A percentile compares a stretch with the other conserved stretches of the same genome.
phyloP scores from a whole-genome alignment of 2,113 vertebrate species.

The Lanius ludovicianus region DNA sequence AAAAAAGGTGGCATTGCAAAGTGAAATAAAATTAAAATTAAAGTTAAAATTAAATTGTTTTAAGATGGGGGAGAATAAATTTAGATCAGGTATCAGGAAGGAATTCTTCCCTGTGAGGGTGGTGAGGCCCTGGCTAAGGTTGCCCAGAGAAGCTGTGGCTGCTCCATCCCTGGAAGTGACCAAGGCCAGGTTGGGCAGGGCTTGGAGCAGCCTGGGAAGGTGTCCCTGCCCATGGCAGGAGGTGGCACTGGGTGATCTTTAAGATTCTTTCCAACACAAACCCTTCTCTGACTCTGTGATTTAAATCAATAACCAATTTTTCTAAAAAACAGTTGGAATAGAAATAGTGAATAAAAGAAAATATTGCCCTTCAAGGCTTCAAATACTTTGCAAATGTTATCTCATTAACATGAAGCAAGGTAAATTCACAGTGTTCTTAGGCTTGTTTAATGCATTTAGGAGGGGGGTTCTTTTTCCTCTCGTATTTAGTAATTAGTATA shows the following conservation, averaged over 20 bases:
- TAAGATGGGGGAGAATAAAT: neutral
- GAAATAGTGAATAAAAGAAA: neutral
- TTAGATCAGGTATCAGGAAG: neutral
- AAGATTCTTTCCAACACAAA: neutral
- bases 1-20: neutral
- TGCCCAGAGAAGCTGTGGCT: neutral
- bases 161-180: neutral
- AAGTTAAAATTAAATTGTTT: neutral
- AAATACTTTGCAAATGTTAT: neutral
- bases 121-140: fast-evolving
- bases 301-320: neutral
- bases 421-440: neutral
- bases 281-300: neutral
- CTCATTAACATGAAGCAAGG: neutral
- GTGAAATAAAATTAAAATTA: neutral
- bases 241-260: neutral
- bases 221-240: too few relatives aligned
- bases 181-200: fast-evolving
- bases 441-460: constrained; percentile 4
- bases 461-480: neutral
- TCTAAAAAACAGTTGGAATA: neutral
- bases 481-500: constrained; percentile 13
- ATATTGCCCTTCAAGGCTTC: neutral
- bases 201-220: neutral
- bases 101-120: neutral